Evolutionary conservation across 2,888 invertebrate species (phyloP).

Genomic region (Limulus polyphemus): DNA sequence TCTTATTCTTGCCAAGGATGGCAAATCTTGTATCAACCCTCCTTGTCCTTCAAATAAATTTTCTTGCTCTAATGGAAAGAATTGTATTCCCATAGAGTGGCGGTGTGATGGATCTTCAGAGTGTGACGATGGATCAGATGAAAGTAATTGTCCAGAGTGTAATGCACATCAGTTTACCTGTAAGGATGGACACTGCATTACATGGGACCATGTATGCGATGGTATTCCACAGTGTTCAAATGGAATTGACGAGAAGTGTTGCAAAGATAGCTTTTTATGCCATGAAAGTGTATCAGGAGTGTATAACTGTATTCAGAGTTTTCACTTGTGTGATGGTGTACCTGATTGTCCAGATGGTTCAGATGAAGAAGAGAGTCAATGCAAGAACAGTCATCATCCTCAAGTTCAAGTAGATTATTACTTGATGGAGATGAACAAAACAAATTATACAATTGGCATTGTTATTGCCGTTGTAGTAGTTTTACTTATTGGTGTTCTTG

Average conservation of each 20-base stretch:
- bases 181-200: conserved; percentile 44
- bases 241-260: conserved; percentile 37
- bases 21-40: conserved; percentile 51
- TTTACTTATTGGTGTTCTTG: not conserved
- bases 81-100: conserved; percentile 42
- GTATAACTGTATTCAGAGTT: conserved; percentile 13
- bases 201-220: conserved; percentile 33
- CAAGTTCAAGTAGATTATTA: not conserved
- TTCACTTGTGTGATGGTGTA: conserved; percentile 21
- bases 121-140: conserved; percentile 71
- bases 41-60: conserved; percentile 61
- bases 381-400: conserved; percentile 1
- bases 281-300: conserved; percentile 2
- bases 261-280: conserved; percentile 21
- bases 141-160: conserved; percentile 59
- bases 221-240: conserved; percentile 36
- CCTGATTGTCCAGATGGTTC: conserved; percentile 24
- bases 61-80: conserved; percentile 43
- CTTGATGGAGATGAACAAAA: too few relatives aligned
- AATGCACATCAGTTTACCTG: conserved; percentile 57
- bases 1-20: conserved; percentile 43
- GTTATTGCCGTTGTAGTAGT: conserved; percentile 2
- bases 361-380: conserved; percentile 18
- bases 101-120: conserved; percentile 67
- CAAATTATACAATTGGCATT: conserved; percentile 3